phyloP scores from a whole-genome alignment of 2,888 invertebrate genomes.

The Chaetogeoica ovagalla region DNA sequence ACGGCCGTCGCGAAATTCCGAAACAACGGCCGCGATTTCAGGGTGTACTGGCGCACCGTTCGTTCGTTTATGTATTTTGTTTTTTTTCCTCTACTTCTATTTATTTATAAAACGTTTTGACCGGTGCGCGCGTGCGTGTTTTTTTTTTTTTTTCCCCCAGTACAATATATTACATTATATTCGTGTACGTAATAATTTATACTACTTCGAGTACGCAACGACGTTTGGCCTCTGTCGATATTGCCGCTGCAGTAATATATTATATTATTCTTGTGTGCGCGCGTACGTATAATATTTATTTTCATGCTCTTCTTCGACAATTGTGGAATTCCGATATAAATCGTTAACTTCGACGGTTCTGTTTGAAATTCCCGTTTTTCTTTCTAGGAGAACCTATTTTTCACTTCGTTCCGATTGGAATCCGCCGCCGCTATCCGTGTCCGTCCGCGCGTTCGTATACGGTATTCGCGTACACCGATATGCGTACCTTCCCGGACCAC shows the following conservation, averaged over 20 bases:
- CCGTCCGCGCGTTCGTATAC: not conserved
- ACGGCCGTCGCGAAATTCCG: conserved; percentile 31
- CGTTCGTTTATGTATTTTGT: conserved; percentile 5
- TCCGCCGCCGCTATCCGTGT: too few species aligned
- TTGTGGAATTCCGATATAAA: not conserved
- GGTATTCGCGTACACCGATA: not conserved
- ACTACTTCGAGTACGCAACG: not conserved
- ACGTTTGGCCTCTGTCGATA: not conserved
- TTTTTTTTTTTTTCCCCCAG: not conserved
- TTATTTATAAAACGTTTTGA: conserved; percentile 3
- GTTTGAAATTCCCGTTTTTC: not conserved
- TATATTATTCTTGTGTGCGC: not conserved
- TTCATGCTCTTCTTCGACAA: not conserved
- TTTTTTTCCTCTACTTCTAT: not conserved
- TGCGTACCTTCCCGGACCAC: not conserved
- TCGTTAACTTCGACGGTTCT: not conserved
- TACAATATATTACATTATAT: not conserved
- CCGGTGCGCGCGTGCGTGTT: not conserved
- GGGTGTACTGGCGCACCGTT: not conserved
- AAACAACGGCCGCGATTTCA: conserved; percentile 35
- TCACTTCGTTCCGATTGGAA: not conserved
- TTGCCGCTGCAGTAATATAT: not conserved
- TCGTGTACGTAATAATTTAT: not conserved
- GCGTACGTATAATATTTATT: not conserved
- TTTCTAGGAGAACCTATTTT: not conserved